Percentiles rank a stretch among this genome's conserved stretches.
Evolutionary conservation across 2,797 vertebrate genomes (phyloP).

Genomic region (Lateolabrax maculatus): DNA sequence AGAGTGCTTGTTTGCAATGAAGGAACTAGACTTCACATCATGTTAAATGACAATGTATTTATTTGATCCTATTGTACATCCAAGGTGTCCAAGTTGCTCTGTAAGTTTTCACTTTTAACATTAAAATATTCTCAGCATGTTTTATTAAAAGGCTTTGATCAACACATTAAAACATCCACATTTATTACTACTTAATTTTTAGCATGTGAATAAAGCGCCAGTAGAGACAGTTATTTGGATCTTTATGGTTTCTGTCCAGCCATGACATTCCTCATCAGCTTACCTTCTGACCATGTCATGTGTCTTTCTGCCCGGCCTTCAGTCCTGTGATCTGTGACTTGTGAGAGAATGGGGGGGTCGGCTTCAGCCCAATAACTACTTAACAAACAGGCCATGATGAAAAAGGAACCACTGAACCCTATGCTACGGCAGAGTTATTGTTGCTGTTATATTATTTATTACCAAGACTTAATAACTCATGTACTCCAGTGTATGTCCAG

Average conservation of each 20-base stretch:
- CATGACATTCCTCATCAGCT: slow-evolving; percentile 55
- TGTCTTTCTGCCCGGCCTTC: slow-evolving; percentile 25
- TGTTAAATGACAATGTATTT: not conserved
- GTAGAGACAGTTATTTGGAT: not conserved
- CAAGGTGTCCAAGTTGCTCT: not conserved
- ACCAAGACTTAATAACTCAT: not conserved
- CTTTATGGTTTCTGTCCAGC: not conserved
- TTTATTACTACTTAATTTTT: not conserved
- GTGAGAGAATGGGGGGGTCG: not conserved
- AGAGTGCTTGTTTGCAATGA: not conserved
- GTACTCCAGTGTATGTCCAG: not conserved
- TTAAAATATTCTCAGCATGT: not conserved
- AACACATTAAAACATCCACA: not conserved
- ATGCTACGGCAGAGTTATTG: not conserved
- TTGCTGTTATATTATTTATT: slow-evolving; percentile 4
- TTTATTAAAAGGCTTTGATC: not conserved
- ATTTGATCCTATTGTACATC: not conserved
- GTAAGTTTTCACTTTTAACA: not conserved
- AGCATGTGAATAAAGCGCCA: not conserved
- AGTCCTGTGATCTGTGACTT: slow-evolving; percentile 27
- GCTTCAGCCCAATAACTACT: slow-evolving; percentile 14
- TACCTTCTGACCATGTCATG: slow-evolving; percentile 46
- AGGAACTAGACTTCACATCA: not conserved
- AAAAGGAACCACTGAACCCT: slow-evolving; percentile 2
- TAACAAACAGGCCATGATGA: slow-evolving; percentile 1